Conservation (phyloP, 1,140 invertebrate species). For the Drosophila mayri region DNA sequence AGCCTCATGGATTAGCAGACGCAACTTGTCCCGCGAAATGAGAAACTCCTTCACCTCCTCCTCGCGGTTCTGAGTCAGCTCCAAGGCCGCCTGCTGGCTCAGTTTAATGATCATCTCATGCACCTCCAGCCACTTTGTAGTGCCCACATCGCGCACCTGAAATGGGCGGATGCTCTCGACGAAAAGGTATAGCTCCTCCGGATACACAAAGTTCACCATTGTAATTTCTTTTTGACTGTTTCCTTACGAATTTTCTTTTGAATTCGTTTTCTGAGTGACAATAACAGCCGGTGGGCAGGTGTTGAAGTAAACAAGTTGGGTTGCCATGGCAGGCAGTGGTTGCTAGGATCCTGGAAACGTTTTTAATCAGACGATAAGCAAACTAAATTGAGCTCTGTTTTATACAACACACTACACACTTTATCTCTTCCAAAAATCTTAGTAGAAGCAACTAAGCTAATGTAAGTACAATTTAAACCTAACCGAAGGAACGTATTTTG, state of each 20-base stretch:
- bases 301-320: conserved; percentile 27
- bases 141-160: conserved; percentile 74
- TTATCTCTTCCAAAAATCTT: conserved; percentile 17
- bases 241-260: not conserved
- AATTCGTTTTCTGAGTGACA: not conserved
- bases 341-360: conserved; percentile 43
- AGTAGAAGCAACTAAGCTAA: conserved; percentile 18
- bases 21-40: conserved; percentile 86
- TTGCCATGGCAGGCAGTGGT: conserved; percentile 52
- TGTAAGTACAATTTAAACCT: conserved; percentile 22
- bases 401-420: conserved; percentile 6
- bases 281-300: not conserved
- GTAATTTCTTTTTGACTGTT: not conserved
- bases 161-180: conserved; percentile 79
- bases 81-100: conserved; percentile 92
- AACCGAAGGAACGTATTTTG: conserved; percentile 31
- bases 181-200: conserved; percentile 78
- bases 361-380: not conserved
- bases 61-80: conserved; percentile 88
- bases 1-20: conserved; percentile 90
- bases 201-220: conserved; percentile 79
- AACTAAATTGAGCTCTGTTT: not conserved
- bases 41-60: conserved; percentile 90
- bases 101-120: conserved; percentile 91
- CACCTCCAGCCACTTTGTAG: conserved; percentile 89